Evolutionary conservation across 2,888 invertebrate genomes (phyloP).

Genomic region (Patella depressa): DNA sequence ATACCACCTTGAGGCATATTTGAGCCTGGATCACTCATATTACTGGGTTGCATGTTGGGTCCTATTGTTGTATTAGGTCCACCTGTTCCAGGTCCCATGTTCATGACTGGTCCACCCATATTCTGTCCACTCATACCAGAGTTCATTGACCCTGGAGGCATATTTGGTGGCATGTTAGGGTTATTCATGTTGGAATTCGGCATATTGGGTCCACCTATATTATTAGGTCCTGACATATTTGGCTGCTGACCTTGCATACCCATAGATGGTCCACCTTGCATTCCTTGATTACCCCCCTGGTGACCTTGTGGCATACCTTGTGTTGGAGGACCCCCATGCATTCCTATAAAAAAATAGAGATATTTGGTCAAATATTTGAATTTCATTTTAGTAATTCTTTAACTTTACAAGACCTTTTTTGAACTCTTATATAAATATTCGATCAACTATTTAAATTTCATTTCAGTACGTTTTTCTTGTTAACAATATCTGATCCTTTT

Average conservation of each 20-base stretch:
- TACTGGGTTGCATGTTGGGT: slow-evolving; percentile 32
- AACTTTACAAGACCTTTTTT: no score
- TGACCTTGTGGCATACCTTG: slow-evolving; percentile 21
- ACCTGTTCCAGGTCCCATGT: slow-evolving; percentile 27
- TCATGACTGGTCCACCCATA: slow-evolving; percentile 49
- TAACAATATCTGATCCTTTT: no score
- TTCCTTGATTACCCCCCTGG: slow-evolving; percentile 40
- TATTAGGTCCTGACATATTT: slow-evolving; percentile 25
- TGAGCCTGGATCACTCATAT: slow-evolving; percentile 25
- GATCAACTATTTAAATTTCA: no score
- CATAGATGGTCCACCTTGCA: slow-evolving; percentile 37
- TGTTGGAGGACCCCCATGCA: slow-evolving; percentile 17
- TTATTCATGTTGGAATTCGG: slow-evolving; percentile 36
- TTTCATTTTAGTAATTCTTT: no score
- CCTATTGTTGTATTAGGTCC: slow-evolving; percentile 51
- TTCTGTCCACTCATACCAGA: slow-evolving; percentile 39
- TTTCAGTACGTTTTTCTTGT: no score
- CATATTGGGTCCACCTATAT: slow-evolving; percentile 28
- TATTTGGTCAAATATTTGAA: no score
- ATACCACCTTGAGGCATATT: slow-evolving; percentile 26
- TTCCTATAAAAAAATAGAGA: neutral
- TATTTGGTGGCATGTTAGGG: slow-evolving; percentile 28
- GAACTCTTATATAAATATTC: no score
- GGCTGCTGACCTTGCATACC: slow-evolving; percentile 28
- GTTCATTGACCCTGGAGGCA: slow-evolving; percentile 18